Evolutionary conservation across 2,888 invertebrate genomes (phyloP).

Genomic region (Drosophila greeni): DNA sequence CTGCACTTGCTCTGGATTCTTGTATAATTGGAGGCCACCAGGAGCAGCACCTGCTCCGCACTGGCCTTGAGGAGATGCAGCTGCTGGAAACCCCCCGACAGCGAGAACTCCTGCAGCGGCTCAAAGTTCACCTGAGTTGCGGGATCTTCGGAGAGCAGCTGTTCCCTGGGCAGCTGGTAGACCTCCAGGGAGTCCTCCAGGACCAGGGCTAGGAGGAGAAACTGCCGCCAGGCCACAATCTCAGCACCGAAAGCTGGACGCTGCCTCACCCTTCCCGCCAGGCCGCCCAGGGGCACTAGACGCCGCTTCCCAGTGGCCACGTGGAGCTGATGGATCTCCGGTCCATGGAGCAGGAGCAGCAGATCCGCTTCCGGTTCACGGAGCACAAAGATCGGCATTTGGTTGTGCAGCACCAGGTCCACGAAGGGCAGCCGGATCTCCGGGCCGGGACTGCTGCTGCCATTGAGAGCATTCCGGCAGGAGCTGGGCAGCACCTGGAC

Average conservation of each 20-base stretch:
- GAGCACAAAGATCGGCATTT: constrained; percentile 63
- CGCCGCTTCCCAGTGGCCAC: constrained; percentile 62
- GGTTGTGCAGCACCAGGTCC: constrained; percentile 69
- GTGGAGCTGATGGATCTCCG: constrained; percentile 69
- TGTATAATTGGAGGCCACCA: constrained; percentile 62
- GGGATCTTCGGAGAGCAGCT: constrained; percentile 46
- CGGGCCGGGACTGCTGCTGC: constrained; percentile 52
- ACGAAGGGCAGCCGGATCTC: constrained; percentile 73
- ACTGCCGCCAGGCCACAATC: constrained; percentile 70
- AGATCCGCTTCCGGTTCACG: constrained; percentile 63
- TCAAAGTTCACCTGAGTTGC: constrained; percentile 51
- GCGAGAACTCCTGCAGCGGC: constrained; percentile 71
- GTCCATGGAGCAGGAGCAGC: constrained; percentile 72
- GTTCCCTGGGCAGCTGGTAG: constrained; percentile 65
- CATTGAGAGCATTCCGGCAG: constrained; percentile 47
- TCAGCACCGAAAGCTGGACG: constrained; percentile 56
- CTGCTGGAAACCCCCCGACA: constrained; percentile 61
- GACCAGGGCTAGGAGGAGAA: constrained; percentile 67
- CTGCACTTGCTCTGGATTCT: constrained; percentile 58
- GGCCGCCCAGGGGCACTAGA: constrained; percentile 63
- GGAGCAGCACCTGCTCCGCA: constrained; percentile 62
- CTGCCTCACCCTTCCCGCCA: constrained; percentile 60
- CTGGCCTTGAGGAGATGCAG: constrained; percentile 61
- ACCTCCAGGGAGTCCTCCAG: constrained; percentile 70
- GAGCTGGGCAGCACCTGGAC: constrained; percentile 36